phyloP scores from a whole-genome alignment of 2,113 vertebrate species.

The Notothenia coriiceps region DNA sequence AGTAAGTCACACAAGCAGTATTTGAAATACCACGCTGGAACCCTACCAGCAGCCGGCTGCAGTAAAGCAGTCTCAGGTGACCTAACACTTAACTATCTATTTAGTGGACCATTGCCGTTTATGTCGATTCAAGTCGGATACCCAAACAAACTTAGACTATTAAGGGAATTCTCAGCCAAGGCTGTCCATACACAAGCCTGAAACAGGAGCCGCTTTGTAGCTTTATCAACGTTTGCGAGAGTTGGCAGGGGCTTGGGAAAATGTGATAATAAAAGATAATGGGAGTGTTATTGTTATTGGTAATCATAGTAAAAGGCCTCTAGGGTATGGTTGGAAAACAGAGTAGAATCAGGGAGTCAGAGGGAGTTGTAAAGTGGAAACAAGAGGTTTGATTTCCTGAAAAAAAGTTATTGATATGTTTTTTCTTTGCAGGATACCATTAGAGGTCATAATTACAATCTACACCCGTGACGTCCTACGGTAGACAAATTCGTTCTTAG shows the following conservation, averaged over 20 bases:
- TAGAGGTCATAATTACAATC: conserved; percentile 22
- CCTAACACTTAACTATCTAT: conserved; percentile 58
- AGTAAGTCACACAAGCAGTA: conserved; percentile 34
- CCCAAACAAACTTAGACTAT: conserved; percentile 58
- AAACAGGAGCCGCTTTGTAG: conserved; percentile 64
- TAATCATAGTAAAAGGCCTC: conserved; percentile 75
- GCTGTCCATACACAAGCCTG: conserved; percentile 39
- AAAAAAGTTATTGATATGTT: conserved; percentile 15
- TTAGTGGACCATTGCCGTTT: conserved; percentile 65
- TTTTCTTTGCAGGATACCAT: conserved; percentile 34
- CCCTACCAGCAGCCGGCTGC: conserved; percentile 30
- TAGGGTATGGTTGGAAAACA: conserved; percentile 51
- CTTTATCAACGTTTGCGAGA: conserved; percentile 64
- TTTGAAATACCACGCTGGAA: conserved; percentile 42
- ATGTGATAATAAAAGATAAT: conserved; percentile 78
- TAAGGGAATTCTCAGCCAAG: conserved; percentile 45
- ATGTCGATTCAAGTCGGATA: conserved; percentile 57
- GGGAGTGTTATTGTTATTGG: conserved; percentile 75
- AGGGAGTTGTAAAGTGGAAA: conserved; percentile 34
- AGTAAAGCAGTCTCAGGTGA: conserved; percentile 50
- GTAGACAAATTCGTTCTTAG: background rate
- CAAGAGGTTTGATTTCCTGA: conserved; percentile 19
- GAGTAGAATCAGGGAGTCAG: conserved; percentile 3
- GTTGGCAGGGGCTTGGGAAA: conserved; percentile 60
- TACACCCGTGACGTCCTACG: background rate